Evolutionary conservation across 2,113 vertebrate genomes (phyloP).

Genomic region (Mastomys natalensis): DNA sequence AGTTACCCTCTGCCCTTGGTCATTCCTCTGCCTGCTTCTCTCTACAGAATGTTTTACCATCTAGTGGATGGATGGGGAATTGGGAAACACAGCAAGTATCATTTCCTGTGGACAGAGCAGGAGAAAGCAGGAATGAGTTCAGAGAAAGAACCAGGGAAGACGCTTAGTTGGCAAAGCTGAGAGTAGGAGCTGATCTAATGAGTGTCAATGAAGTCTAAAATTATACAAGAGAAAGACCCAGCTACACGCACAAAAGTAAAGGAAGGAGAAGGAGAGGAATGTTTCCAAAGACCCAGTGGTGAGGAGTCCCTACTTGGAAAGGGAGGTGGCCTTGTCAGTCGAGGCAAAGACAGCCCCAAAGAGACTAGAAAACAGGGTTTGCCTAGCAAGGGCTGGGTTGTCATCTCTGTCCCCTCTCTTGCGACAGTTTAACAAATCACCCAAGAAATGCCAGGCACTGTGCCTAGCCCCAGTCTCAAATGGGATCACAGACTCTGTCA

Average conservation of each 20-base stretch:
- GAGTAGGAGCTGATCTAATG: background rate
- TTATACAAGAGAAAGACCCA: background rate
- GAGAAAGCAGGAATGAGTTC: background rate
- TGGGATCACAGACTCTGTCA: background rate
- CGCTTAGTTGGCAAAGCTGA: constrained; percentile 31
- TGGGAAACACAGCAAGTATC: background rate
- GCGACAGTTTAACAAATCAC: background rate
- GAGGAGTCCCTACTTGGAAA: background rate
- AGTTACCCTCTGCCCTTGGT: too few relatives aligned
- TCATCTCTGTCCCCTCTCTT: background rate
- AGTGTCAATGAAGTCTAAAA: constrained; percentile 33
- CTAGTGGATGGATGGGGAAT: too few relatives aligned
- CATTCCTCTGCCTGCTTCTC: background rate
- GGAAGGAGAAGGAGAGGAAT: background rate
- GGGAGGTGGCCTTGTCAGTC: background rate
- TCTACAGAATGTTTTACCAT: background rate
- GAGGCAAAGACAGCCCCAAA: background rate
- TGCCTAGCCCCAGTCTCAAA: background rate
- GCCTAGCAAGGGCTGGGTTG: background rate
- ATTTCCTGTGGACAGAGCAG: background rate
- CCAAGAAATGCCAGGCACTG: background rate
- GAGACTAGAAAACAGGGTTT: background rate
- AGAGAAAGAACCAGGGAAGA: background rate
- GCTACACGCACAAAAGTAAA: background rate
- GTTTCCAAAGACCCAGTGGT: background rate